Evolutionary conservation across 2,113 vertebrate genomes (phyloP).

Genomic region (Cepphus grylle): DNA sequence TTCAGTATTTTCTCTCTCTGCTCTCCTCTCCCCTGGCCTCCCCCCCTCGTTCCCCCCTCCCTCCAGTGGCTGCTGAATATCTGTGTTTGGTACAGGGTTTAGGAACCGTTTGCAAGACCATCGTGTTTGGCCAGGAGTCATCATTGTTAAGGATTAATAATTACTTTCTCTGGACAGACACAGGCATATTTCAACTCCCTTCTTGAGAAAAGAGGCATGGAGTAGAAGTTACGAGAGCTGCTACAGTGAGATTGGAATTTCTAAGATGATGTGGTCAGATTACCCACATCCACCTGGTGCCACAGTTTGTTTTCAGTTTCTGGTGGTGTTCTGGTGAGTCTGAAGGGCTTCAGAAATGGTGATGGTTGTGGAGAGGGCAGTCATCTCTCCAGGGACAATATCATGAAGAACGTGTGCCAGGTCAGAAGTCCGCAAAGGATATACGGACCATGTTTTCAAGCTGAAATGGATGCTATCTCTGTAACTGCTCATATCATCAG

Average conservation of each 20-base stretch:
- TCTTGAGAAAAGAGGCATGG: not conserved
- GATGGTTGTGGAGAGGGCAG: not conserved
- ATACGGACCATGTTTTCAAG: not conserved
- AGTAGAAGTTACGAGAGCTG: not conserved
- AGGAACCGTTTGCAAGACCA: not conserved
- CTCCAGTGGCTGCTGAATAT: not conserved
- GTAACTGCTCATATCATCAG: not conserved
- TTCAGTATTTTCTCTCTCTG: not conserved
- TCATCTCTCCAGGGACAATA: not conserved
- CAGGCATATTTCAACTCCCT: not conserved
- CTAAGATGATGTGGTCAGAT: not conserved
- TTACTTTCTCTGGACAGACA: not conserved
- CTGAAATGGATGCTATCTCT: not conserved
- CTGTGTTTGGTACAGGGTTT: not conserved
- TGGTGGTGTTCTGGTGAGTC: not conserved
- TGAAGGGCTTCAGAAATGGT: not conserved
- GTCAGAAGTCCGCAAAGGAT: not conserved
- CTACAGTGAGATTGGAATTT: not conserved
- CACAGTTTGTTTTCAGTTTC: not conserved
- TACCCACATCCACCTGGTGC: not conserved
- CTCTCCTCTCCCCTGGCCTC: not conserved
- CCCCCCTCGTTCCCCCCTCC: too few relatives aligned
- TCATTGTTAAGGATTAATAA: not conserved
- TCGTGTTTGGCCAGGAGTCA: not conserved
- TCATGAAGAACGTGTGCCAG: accelerated